Evolutionary conservation across 1,140 invertebrate species (phyloP).

Genomic region (Pseudomyrmex flavicornis): DNA sequence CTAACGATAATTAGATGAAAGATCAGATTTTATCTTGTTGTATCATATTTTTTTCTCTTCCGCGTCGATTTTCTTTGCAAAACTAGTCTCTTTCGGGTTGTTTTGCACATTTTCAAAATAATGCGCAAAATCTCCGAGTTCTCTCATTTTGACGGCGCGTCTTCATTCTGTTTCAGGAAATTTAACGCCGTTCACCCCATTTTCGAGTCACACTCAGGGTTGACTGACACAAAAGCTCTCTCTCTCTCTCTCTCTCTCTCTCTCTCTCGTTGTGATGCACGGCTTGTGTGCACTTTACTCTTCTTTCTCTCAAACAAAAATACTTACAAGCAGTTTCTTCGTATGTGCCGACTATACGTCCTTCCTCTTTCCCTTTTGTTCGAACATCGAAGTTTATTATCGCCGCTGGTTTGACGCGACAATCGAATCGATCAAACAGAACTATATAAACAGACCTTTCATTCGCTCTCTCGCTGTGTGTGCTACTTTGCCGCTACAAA

Average conservation of each 20-base stretch:
- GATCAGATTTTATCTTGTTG: too few species aligned
- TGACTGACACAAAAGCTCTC: constrained; percentile 43
- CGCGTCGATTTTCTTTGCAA: neutral
- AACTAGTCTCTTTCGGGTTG: neutral
- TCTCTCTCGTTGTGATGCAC: constrained; percentile 23
- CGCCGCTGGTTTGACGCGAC: neutral
- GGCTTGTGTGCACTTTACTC: constrained; percentile 32
- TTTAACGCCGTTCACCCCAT: constrained; percentile 38
- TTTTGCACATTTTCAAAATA: neutral
- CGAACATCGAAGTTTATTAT: neutral
- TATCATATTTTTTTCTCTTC: too few species aligned
- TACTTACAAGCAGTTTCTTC: constrained; percentile 20
- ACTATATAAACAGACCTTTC: neutral
- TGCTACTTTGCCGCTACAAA: neutral
- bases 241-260: neutral
- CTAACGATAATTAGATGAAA: too few species aligned
- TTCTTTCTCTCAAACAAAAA: neutral
- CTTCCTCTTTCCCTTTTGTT: neutral
- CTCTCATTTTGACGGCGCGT: constrained; percentile 27
- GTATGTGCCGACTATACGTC: neutral
- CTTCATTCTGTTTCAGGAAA: constrained; percentile 45
- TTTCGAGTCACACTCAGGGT: constrained; percentile 34
- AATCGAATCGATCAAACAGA: neutral
- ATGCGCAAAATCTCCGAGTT: constrained; percentile 28
- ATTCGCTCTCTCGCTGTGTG: neutral